Evolutionary conservation across 2,888 invertebrate genomes (phyloP), one percentile per base, ranked within the genome.

Genomic region (Elysia crispata): DNA sequence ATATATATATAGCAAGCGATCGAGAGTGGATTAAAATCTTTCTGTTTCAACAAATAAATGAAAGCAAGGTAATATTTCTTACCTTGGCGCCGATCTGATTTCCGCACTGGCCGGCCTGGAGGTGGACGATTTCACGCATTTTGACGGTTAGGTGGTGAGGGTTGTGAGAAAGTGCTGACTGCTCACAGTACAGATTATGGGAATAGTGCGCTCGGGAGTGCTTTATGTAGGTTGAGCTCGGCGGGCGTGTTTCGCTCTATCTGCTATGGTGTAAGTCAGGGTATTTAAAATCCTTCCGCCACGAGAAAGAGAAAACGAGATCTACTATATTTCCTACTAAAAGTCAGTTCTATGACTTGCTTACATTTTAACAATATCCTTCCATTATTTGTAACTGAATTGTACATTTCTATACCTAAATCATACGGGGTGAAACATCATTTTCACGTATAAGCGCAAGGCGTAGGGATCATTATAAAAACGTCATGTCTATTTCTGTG

Each of bases 91-190:
- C 88, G 60, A 88, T 88, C 83, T 88, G 88, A 83, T 88, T 88
- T 49, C 88, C 88, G 73, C 88, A 88, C 83, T 88, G 88, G 28
- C 88, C 88, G 77, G 87, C 87, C 83, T 88, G 88, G n/a, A 88
- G 74, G 80, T 88, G 88, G 23, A 88, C 78, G 54, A 78, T 78
- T 49, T 78, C 78, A 60, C 72, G 72, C 78, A 78, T 78, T 13
- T 41, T 77, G 62, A 0, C 15, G 70, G 8, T 23, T 60, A 23
- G 20, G 15, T 60, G 60, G 60, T 11, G 41, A 41, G 41, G 41
- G 41, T 6, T 3, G 41, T 41, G 41, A 33, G 69, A 8, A 30
- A 23, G 11, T 66, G 28, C 1, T 54, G 23, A 3, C 18, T 18
- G 3, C 30, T 67, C 25, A 18, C 28, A 41, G 41, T 3, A 41